Conservation (phyloP, 2,797 vertebrate genomes). For the Australoheros facetus region DNA sequence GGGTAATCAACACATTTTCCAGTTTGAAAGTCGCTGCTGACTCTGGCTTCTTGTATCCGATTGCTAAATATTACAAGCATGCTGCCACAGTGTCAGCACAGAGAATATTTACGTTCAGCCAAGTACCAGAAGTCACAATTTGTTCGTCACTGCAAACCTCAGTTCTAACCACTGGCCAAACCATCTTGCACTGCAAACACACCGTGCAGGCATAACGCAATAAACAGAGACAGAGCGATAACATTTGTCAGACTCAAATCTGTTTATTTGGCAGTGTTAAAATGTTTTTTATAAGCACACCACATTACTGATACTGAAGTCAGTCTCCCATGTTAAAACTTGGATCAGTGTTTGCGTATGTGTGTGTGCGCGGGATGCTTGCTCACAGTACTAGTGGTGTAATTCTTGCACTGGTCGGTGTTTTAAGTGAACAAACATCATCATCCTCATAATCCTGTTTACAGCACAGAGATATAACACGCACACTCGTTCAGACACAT, state of each 20-base stretch:
- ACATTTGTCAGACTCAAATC: slow-evolving; percentile 37
- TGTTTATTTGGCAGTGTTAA: slow-evolving; percentile 40
- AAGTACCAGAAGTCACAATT: background rate
- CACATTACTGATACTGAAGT: slow-evolving; percentile 27
- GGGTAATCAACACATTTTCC: background rate
- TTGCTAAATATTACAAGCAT: background rate
- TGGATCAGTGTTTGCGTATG: slow-evolving; percentile 9
- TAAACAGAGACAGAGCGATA: slow-evolving; percentile 44
- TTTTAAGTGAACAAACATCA: slow-evolving; percentile 10
- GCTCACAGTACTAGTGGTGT: background rate
- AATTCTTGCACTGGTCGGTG: slow-evolving; percentile 20
- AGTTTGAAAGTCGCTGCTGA: background rate
- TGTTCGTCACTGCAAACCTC: slow-evolving; percentile 7
- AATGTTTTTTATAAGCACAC: slow-evolving; percentile 20
- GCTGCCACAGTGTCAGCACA: background rate
- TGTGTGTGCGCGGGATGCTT: background rate
- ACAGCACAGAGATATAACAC: too few species aligned
- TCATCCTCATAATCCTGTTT: background rate
- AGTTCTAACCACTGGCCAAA: slow-evolving; percentile 12
- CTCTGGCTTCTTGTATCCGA: background rate
- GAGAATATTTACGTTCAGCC: slow-evolving; percentile 2
- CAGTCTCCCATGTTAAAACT: slow-evolving; percentile 54
- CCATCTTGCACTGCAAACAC: slow-evolving; percentile 27
- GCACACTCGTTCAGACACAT: too few species aligned
- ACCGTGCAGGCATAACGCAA: slow-evolving; percentile 19